These are phyloP conservation scores for Mallateleia sp. DNA, from an alignment of 2,888 invertebrate genomes.

Conservation along the genomic window DNA sequence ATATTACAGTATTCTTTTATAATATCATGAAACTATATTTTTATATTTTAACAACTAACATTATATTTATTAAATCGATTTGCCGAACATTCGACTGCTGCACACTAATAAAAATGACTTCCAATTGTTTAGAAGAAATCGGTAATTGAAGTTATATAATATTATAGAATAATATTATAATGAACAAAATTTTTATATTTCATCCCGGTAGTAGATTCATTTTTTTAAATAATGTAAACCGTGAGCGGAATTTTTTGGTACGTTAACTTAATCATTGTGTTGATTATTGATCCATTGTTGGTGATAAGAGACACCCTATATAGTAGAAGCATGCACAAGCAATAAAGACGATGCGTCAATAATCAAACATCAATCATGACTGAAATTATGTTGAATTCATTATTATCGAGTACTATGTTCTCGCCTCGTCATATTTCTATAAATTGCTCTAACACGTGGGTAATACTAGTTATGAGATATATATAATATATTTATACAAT, in stretches of 20 bases:
- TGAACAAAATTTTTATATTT: not conserved
- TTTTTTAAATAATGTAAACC: slow-evolving; percentile 29
- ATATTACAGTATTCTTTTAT: not conserved
- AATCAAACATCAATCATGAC: slow-evolving; percentile 85
- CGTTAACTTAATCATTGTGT: slow-evolving; percentile 40
- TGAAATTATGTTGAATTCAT: slow-evolving; percentile 85
- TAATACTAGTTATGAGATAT: too few species aligned
- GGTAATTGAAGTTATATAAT: not conserved
- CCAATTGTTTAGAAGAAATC: not conserved
- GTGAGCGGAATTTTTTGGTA: slow-evolving; percentile 23
- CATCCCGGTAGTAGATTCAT: not conserved
- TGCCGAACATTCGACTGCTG: not conserved
- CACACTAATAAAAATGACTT: not conserved
- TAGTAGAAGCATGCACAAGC: slow-evolving; percentile 48
- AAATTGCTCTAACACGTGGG: slow-evolving; percentile 49
- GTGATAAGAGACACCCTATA: slow-evolving; percentile 50
- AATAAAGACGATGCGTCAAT: slow-evolving; percentile 79
- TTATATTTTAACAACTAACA: not conserved
- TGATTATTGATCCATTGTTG: slow-evolving; percentile 64
- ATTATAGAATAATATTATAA: slow-evolving; percentile 11
- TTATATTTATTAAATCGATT: not conserved
- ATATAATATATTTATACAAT: too few species aligned
- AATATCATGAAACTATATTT: not conserved
- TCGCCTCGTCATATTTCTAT: slow-evolving; percentile 54
- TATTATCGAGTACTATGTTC: slow-evolving; percentile 72